Conservation (phyloP, 1,140 invertebrate genomes). For the Potamilus streckersoni region DNA sequence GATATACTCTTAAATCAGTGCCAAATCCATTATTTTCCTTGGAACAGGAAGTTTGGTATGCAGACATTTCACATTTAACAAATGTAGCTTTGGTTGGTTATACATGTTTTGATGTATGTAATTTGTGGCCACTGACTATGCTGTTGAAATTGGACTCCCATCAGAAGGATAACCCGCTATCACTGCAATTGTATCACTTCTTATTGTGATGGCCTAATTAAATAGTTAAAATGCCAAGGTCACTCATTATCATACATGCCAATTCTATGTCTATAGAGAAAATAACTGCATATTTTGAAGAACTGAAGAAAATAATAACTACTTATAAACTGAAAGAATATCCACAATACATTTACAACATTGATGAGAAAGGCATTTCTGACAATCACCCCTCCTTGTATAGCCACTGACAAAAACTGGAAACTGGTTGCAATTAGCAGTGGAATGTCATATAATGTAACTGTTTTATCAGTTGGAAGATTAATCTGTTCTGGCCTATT, state of each 20-base stretch:
- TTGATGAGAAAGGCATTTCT: constrained; percentile 67
- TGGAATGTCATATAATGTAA: constrained; percentile 64
- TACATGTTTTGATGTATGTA: neutral
- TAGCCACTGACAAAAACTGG: neutral
- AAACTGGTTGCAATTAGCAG: constrained; percentile 56
- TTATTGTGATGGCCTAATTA: constrained; percentile 9
- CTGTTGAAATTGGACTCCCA: neutral
- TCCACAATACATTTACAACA: constrained; percentile 61
- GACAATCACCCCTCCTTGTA: constrained; percentile 47
- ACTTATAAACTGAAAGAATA: constrained; percentile 34
- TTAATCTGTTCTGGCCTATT: constrained; percentile 60
- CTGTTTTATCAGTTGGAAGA: constrained; percentile 61
- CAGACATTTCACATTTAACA: neutral
- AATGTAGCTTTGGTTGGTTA: constrained; percentile 7
- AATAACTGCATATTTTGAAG: neutral
- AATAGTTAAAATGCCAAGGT: constrained; percentile 3
- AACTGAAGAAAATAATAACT: constrained; percentile 6
- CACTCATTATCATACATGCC: constrained; percentile 1
- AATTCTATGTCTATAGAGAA: neutral
- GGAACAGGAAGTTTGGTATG: too few species aligned
- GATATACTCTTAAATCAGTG: too few species aligned
- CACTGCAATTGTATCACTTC: constrained; percentile 9
- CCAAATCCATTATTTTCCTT: too few species aligned
- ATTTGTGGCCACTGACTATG: constrained; percentile 6
- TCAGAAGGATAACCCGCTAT: neutral